Percentiles rank a stretch among this genome's conserved stretches.
These are phyloP conservation scores for Nothoprocta pentlandii DNA, from an alignment of 2,113 vertebrate genomes.

Conservation along the genomic window DNA sequence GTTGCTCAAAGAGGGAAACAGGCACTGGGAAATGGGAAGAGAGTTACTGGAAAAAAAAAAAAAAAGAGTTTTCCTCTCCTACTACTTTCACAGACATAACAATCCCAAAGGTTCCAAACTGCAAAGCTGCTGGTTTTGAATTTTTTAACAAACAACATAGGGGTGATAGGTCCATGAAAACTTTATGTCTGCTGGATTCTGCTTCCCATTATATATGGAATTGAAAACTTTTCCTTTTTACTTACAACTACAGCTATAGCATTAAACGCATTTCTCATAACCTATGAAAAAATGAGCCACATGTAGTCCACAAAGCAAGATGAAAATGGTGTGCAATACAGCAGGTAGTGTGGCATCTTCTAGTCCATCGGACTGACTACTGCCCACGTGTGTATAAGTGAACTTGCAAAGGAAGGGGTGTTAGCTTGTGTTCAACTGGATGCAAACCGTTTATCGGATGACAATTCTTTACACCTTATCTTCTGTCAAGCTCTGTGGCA, in stretches of 20 bases:
- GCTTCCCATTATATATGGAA: background rate
- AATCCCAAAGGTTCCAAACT: background rate
- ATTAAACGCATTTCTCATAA: background rate
- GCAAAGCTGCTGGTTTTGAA: background rate
- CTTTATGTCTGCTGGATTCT: background rate
- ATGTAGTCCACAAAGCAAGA: background rate
- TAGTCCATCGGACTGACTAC: background rate
- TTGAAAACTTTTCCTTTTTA: background rate
- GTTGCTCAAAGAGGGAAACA: background rate
- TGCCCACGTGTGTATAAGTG: accelerated
- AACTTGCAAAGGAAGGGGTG: background rate
- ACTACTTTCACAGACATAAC: background rate
- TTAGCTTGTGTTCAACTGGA: background rate
- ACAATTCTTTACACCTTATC: background rate
- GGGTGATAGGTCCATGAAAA: background rate
- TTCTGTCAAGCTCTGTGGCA: background rate
- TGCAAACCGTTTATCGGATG: background rate
- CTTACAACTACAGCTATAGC: background rate
- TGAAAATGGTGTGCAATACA: background rate
- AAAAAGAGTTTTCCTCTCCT: background rate
- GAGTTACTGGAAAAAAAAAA: background rate
- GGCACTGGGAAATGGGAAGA: background rate
- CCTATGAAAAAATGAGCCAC: background rate
- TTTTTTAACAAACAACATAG: background rate
- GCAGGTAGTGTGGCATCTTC: background rate